Conservation (phyloP, 2,888 invertebrate genomes). For the Siphlonurus alternatus region DNA sequence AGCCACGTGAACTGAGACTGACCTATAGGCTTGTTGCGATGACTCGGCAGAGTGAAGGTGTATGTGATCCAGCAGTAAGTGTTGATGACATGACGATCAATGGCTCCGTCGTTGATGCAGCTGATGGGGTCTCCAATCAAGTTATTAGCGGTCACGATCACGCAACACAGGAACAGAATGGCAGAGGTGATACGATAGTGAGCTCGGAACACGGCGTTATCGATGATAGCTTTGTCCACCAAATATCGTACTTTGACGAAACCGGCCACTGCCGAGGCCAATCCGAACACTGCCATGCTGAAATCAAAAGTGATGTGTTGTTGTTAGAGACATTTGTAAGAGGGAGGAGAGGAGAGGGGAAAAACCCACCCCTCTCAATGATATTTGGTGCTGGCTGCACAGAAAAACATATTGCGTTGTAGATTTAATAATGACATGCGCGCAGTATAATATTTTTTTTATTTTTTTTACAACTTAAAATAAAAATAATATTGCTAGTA, state of each 20-base stretch:
- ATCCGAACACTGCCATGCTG: conserved; percentile 63
- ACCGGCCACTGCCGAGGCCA: conserved; percentile 78
- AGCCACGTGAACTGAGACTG: no score
- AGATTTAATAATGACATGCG: no score
- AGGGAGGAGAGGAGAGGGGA: neutral
- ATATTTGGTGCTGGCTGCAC: no score
- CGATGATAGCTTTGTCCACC: conserved; percentile 74
- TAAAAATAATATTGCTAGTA: no score
- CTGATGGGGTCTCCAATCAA: conserved; percentile 80
- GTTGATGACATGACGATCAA: conserved; percentile 68
- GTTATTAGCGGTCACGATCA: conserved; percentile 78
- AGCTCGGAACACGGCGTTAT: conserved; percentile 77
- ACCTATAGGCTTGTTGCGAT: conserved; percentile 40
- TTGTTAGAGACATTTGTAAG: neutral
- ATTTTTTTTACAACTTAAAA: no score
- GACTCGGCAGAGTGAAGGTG: conserved; percentile 67
- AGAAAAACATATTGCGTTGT: no score
- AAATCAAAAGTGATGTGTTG: neutral
- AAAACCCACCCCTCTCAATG: no score
- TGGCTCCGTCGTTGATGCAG: conserved; percentile 65
- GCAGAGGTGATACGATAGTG: conserved; percentile 80
- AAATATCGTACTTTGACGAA: conserved; percentile 80
- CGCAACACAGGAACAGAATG: conserved; percentile 68
- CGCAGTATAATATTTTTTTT: no score
- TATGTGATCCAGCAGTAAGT: conserved; percentile 85